A percentile compares a stretch with the other conserved stretches of the same genome.
These are phyloP conservation scores for Mastomys natalensis DNA, from an alignment of 2,113 vertebrate species.

Conservation along the genomic window DNA sequence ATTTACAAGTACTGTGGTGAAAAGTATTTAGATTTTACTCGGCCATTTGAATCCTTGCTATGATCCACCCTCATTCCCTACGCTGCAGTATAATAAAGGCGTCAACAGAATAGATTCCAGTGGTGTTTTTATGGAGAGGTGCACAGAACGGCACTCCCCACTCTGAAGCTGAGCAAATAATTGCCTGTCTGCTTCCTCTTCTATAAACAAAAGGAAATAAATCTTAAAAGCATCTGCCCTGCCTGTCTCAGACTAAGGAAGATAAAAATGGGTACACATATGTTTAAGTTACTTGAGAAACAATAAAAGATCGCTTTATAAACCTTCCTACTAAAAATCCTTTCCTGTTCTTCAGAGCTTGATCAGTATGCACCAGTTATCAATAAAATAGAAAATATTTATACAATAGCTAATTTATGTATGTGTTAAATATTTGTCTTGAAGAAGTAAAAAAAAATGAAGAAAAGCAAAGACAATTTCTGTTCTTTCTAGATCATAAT, in stretches of 20 bases:
- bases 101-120: neutral
- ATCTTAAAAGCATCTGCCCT: neutral
- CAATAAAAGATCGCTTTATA: neutral
- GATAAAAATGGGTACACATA: neutral
- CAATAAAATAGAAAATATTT: constrained; percentile 31
- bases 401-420: neutral
- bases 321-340: neutral
- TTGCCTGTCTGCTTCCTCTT: neutral
- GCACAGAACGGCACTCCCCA: neutral
- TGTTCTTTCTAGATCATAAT: neutral
- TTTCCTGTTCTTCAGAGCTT: neutral
- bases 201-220: constrained; percentile 14
- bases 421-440: constrained; percentile 29
- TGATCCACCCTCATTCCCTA: neutral
- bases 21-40: neutral
- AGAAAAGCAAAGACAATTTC: neutral
- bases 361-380: neutral
- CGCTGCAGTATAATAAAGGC: neutral
- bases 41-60: neutral
- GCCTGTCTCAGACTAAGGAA: neutral
- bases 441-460: neutral
- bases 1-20: neutral
- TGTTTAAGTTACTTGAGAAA: constrained; percentile 17
- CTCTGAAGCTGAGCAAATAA: neutral
- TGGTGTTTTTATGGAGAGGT: neutral